Evolutionary conservation across 2,113 vertebrate genomes (phyloP).

Genomic region (Serilophus lunatus): DNA sequence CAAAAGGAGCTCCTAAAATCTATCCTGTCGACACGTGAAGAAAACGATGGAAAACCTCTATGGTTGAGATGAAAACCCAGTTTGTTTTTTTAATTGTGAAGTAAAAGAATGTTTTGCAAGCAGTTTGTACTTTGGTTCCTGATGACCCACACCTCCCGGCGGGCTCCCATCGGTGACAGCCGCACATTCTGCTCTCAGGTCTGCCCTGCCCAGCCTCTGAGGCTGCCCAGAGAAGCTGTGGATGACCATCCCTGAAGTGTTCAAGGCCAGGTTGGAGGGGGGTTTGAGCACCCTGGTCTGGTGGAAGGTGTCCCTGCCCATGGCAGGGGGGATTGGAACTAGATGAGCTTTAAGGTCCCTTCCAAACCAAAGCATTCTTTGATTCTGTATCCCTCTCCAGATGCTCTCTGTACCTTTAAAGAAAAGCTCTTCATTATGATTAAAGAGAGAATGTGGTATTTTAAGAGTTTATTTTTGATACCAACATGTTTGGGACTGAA

Average conservation of each 20-base stretch:
- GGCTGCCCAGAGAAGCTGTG: background rate
- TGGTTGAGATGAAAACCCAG: conserved; percentile 11
- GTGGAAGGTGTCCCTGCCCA: background rate
- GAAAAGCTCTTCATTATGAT: background rate
- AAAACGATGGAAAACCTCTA: conserved; percentile 7
- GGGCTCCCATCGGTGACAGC: background rate
- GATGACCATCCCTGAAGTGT: background rate
- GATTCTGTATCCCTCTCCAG: background rate
- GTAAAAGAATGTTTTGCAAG: background rate
- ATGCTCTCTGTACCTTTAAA: background rate
- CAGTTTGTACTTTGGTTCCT: background rate
- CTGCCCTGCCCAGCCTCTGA: background rate
- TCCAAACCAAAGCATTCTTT: background rate
- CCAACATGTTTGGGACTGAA: conserved; percentile 49
- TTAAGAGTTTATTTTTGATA: conserved; percentile 28
- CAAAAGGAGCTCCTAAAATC: conserved; percentile 22
- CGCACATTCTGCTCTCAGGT: conserved; percentile 19
- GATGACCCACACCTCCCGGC: conserved; percentile 8
- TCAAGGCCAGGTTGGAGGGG: background rate
- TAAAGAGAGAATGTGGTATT: conserved; percentile 60
- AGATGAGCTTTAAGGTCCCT: background rate
- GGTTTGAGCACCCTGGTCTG: background rate
- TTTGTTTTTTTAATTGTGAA: background rate
- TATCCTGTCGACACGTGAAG: background rate
- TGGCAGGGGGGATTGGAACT: background rate